phyloP scores from a whole-genome alignment of 2,113 vertebrate genomes.

The Pao palembangensis region DNA sequence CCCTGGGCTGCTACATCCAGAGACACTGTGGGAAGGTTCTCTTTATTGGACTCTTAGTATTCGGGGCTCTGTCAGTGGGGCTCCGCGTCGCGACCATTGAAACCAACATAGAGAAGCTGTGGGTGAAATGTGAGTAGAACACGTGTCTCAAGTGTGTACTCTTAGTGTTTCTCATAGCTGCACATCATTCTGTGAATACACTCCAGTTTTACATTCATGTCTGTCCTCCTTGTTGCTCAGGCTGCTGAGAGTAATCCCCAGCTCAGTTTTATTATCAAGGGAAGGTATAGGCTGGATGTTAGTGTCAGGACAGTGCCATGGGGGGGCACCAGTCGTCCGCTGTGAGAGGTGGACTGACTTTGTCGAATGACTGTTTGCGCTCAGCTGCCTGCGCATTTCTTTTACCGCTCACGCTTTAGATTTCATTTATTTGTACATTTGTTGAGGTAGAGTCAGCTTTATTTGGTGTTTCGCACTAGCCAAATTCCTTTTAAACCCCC shows the following conservation, averaged over 20 bases:
- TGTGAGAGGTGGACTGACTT: slow-evolving; percentile 1
- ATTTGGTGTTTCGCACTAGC: slow-evolving; percentile 84
- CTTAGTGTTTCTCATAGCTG: neutral
- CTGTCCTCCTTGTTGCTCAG: slow-evolving; percentile 1
- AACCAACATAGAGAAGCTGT: slow-evolving; percentile 95
- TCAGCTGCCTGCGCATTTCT: too few relatives aligned
- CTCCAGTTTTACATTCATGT: neutral
- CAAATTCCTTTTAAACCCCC: slow-evolving; percentile 83
- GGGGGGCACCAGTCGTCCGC: slow-evolving; percentile 46
- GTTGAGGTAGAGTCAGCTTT: slow-evolving; percentile 67
- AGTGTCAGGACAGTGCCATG: slow-evolving; percentile 44
- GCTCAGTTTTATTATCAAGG: slow-evolving; percentile 11
- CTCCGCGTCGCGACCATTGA: slow-evolving; percentile 91
- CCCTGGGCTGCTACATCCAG: slow-evolving; percentile 95
- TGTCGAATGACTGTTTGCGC: neutral
- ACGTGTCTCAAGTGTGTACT: neutral
- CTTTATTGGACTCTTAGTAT: slow-evolving; percentile 92
- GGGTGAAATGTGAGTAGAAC: slow-evolving; percentile 94
- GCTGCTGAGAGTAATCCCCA: neutral
- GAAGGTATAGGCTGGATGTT: slow-evolving; percentile 24
- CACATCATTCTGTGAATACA: neutral
- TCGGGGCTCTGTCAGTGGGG: slow-evolving; percentile 92
- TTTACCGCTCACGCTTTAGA: slow-evolving; percentile 17
- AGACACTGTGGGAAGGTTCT: slow-evolving; percentile 96
- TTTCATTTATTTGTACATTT: slow-evolving; percentile 69